Evolutionary conservation across 2,113 vertebrate genomes (phyloP).

Genomic region (Cranoglanis bouderius): DNA sequence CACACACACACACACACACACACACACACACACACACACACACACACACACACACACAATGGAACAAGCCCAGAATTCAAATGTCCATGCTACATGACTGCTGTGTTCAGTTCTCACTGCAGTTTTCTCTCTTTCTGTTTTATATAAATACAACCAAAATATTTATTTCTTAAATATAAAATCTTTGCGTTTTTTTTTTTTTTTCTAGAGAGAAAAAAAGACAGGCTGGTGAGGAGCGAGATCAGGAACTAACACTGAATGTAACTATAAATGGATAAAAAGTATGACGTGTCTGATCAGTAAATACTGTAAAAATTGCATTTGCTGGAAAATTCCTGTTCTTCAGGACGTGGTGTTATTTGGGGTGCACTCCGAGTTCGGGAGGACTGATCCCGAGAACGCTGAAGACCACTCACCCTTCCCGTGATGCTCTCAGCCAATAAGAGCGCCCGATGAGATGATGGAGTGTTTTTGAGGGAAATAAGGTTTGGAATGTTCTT

Average conservation of each 20-base stretch:
- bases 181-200: too few relatives aligned
- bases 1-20: background rate
- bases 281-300: too few relatives aligned
- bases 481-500: background rate
- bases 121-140: background rate
- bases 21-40: conserved; percentile 3
- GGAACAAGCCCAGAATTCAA: background rate
- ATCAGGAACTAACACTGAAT: too few relatives aligned
- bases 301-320: too few relatives aligned
- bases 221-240: too few relatives aligned
- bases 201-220: too few relatives aligned
- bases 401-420: background rate
- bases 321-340: too few relatives aligned
- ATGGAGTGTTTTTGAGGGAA: background rate
- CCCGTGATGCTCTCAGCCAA: conserved; percentile 5
- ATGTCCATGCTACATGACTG: background rate
- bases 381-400: background rate
- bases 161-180: too few relatives aligned
- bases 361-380: background rate
- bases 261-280: too few relatives aligned
- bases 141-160: background rate
- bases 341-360: too few relatives aligned
- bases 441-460: background rate
- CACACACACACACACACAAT: conserved; percentile 11
- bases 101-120: background rate